Base-by-base conservation (phyloP, 2,113 vertebrate species). In the Ammodytes dubius region DNA sequence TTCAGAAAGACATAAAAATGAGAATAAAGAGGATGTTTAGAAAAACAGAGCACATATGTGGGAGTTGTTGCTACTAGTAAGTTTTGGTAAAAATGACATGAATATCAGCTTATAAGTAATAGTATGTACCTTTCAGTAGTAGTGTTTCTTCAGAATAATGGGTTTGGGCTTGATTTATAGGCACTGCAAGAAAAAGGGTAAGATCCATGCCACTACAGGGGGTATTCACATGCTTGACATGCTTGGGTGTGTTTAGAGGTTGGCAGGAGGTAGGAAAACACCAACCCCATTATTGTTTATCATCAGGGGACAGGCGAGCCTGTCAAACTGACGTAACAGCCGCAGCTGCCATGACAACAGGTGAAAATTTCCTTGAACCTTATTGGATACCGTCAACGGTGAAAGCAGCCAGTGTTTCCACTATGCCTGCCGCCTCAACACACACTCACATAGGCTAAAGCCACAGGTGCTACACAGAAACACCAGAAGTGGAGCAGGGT, bases 391-490 rank as follows among this genome's bases (percentile, higher is more conserved):
- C 5, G 59, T 39, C 59, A 46, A 63, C 19, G 6, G 71, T 74
- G 71, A 88, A 80, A 86, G 72, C 73, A 42, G 57, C 58, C 79
- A 83, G 75, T 70, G 77, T 88, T 89, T 87, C 82, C 92, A 84
- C 37, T 47, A 74, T 27, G 27, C 58, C 61, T 78, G 27, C 27
- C 72, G 77, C 69, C 80, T 70, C 60, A 61, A n/a, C 9, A 39
- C 59, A 82, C 77, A 46, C 75, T 87, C 60, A 49, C 47, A 73
- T 65, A 27, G 27, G 2, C 27, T 27, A 49, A 81, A 89, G 72
- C 37, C 47, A n/a, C 70, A 85, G 83, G 80, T 82, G 79, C 67
- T 75, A 74, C 73, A 74, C 73, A 87, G 86, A 58, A 84, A 85
- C 81, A 77, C 13, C 7, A 61, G 69, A 43, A 49, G 69, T 65